Conservation (phyloP, 2,888 invertebrate species). For the Trissolcus brochymenae region DNA sequence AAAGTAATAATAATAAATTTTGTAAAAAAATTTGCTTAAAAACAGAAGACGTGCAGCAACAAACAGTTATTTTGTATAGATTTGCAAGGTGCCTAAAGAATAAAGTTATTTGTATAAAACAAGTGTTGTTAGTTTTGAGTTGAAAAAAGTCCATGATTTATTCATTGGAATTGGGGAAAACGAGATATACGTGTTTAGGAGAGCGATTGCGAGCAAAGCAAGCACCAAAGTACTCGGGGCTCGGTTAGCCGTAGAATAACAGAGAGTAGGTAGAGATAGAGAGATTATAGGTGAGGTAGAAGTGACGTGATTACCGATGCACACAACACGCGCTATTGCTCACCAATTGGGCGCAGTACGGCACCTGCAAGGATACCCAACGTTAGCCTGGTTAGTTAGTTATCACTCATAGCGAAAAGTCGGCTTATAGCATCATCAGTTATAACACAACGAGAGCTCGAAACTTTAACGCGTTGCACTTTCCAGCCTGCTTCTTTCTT, state of each 20-base stretch:
- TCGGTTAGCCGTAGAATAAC: constrained; percentile 60
- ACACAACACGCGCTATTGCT: constrained; percentile 96
- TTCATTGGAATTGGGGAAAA: constrained; percentile 12
- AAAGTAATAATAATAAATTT: neutral
- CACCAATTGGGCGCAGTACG: constrained; percentile 95
- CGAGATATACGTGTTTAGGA: constrained; percentile 44
- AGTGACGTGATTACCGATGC: constrained; percentile 94
- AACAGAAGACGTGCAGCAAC: too few species aligned
- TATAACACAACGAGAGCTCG: constrained; percentile 53
- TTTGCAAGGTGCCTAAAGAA: neutral
- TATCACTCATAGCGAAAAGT: constrained; percentile 64
- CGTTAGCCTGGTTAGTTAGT: constrained; percentile 73
- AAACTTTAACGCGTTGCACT: constrained; percentile 45
- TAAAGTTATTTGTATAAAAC: neutral
- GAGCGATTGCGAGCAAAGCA: constrained; percentile 58
- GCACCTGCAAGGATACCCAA: constrained; percentile 84
- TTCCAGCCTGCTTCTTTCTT: constrained; percentile 30
- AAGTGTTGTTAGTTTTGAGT: neutral
- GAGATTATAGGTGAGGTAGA: constrained; percentile 79
- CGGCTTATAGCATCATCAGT: constrained; percentile 60
- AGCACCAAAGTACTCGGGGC: constrained; percentile 60
- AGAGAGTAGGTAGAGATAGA: constrained; percentile 61
- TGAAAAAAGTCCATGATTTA: neutral
- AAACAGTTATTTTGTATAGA: too few species aligned
- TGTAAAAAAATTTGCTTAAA: too few species aligned